phyloP scores from a whole-genome alignment of 2,113 vertebrate species.

The Pelodiscus sinensis region DNA sequence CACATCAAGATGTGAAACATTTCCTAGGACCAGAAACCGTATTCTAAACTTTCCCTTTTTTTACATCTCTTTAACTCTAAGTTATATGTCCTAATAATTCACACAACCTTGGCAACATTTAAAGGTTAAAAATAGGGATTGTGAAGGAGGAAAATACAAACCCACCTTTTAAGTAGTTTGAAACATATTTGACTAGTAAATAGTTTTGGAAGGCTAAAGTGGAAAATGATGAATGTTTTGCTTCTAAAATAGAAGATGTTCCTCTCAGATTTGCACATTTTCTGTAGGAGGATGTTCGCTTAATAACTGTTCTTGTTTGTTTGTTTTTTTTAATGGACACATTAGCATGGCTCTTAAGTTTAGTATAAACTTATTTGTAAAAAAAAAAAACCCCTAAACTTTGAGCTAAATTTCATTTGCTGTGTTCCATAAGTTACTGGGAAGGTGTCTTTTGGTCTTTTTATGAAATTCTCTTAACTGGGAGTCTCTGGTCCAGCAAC shows the following conservation, averaged over 20 bases:
- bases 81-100: background rate
- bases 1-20: background rate
- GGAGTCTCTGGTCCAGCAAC: too few species aligned
- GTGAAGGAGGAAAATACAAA: background rate
- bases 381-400: background rate
- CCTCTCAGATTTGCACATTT: background rate
- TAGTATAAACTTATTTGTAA: background rate
- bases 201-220: background rate
- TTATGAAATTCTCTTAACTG: background rate
- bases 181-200: background rate
- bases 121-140: background rate
- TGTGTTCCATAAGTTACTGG: background rate
- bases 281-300: background rate
- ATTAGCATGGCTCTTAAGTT: slow-evolving; percentile 9
- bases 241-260: background rate
- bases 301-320: background rate
- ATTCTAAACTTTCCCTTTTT: background rate
- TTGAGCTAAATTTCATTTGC: fast-evolving
- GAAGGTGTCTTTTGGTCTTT: background rate
- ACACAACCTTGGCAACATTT: background rate
- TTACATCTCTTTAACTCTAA: background rate
- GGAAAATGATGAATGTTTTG: background rate
- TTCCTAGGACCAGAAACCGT: slow-evolving; percentile 16
- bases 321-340: background rate
- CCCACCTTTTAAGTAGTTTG: background rate